Evolutionary conservation across 2,797 vertebrate species (phyloP).

Genomic region (Aotus griseimembra): DNA sequence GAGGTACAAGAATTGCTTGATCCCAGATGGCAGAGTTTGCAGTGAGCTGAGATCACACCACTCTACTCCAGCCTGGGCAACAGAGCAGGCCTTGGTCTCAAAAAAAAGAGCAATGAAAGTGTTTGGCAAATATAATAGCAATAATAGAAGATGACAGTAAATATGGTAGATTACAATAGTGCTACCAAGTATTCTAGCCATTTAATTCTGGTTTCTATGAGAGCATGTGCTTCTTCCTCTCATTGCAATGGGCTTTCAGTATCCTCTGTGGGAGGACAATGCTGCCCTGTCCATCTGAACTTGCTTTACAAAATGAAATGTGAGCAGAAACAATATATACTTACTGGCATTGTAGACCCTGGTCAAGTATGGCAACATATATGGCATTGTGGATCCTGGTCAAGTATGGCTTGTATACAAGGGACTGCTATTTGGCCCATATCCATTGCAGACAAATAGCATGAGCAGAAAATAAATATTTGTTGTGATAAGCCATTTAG

Average conservation of each 20-base stretch:
- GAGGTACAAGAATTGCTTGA: background rate
- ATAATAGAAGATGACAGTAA: background rate
- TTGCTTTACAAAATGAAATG: background rate
- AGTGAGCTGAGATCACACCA: background rate
- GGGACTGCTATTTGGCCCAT: background rate
- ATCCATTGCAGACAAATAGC: background rate
- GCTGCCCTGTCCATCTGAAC: rapidly evolving
- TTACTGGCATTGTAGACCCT: no score
- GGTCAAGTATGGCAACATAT: no score
- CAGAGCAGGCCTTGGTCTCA: background rate
- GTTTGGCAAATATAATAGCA: background rate
- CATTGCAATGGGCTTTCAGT: background rate
- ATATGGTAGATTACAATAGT: no score
- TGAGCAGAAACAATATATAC: background rate
- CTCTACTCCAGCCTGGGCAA: background rate
- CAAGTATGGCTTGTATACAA: no score
- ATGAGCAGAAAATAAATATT: background rate
- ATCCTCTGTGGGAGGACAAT: background rate
- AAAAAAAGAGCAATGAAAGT: background rate
- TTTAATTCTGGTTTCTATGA: background rate
- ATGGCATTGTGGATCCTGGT: no score
- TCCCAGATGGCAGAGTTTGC: background rate
- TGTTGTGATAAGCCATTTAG: background rate
- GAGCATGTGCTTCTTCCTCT: background rate
- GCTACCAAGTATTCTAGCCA: background rate